Conservation (phyloP, 2,113 vertebrate genomes). For the Pyxicephalus adspersus region DNA sequence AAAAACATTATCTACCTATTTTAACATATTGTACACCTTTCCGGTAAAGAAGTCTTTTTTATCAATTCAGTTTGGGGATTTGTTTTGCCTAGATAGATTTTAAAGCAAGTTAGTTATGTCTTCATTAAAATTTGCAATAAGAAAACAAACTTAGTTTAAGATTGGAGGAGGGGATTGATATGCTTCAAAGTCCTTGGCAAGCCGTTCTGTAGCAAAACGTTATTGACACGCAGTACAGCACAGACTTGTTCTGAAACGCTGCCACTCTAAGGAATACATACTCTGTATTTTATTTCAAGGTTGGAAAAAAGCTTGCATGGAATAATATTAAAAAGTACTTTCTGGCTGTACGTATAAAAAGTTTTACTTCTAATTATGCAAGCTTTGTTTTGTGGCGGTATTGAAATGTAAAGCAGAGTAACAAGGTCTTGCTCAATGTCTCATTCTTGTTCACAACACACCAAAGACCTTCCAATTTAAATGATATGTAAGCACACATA, state of each 20-base stretch:
- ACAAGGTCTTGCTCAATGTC: conserved; percentile 8
- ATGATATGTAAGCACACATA: background rate
- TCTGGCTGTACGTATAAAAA: background rate
- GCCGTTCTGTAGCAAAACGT: background rate
- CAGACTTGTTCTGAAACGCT: background rate
- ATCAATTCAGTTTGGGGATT: no score
- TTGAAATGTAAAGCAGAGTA: conserved; percentile 6
- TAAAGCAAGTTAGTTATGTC: no score
- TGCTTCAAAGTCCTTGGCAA: no score
- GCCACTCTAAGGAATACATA: background rate
- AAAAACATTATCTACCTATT: no score
- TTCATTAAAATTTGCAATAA: no score
- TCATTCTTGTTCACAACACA: background rate
- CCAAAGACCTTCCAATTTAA: conserved; percentile 6
- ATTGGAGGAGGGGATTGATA: no score
- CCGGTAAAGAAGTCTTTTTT: no score
- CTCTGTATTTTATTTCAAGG: conserved; percentile 15
- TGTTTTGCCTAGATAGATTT: no score
- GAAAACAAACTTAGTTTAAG: no score
- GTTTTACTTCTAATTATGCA: conserved; percentile 6
- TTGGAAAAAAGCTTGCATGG: background rate
- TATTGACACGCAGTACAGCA: background rate
- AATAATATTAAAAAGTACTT: background rate
- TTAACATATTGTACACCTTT: no score
- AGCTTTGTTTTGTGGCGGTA: conserved; percentile 6